Conservation (phyloP, 2,113 vertebrate species). For the Anser brachyrhynchus region DNA sequence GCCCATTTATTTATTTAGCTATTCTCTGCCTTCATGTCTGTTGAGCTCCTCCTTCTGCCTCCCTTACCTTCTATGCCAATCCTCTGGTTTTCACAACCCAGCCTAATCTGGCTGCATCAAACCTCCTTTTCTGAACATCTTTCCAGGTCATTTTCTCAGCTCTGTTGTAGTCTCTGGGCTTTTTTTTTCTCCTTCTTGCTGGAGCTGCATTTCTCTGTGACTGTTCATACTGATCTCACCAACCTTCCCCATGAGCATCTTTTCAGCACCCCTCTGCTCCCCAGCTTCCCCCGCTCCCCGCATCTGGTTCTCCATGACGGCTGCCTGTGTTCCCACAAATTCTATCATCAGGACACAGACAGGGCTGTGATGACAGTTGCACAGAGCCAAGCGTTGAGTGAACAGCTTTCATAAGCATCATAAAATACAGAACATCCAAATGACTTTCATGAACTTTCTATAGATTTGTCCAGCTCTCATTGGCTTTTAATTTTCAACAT, state of each 20-base stretch:
- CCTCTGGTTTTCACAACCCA: background rate
- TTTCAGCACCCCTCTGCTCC: background rate
- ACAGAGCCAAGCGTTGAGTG: accelerated
- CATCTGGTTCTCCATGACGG: accelerated
- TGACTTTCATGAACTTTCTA: background rate
- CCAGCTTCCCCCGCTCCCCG: background rate
- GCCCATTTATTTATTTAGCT: background rate
- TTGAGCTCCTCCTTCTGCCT: background rate
- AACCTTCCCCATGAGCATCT: background rate
- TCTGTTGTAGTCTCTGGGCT: background rate
- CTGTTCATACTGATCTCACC: too few relatives aligned
- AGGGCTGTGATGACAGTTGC: background rate
- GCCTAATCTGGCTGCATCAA: background rate
- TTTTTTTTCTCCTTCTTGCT: background rate
- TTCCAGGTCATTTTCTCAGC: background rate
- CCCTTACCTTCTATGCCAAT: background rate
- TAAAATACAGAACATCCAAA: background rate
- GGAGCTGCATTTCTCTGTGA: background rate
- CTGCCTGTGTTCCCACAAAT: background rate
- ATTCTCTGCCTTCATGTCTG: background rate
- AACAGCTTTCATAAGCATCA: background rate
- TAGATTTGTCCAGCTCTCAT: background rate
- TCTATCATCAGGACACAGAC: accelerated
- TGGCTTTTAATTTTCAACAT: background rate
- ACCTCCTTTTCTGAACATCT: background rate